Evolutionary conservation across 2,797 vertebrate genomes (phyloP).

Genomic region (Myripristis jacobus): DNA sequence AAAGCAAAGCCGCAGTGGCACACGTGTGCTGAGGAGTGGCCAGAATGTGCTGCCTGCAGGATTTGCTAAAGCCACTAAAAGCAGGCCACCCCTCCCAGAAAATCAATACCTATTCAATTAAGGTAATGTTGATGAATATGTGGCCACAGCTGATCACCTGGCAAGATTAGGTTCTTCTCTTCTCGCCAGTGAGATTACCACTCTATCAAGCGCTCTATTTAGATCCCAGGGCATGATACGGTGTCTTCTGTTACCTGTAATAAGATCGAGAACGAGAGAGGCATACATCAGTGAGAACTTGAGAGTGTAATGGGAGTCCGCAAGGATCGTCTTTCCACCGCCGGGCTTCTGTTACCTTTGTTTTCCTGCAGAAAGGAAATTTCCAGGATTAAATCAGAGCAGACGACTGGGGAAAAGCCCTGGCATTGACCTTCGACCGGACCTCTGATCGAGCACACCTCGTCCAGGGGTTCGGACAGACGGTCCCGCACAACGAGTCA

Average conservation of each 20-base stretch:
- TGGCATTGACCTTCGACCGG: background rate
- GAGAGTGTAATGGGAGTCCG: conserved; percentile 61
- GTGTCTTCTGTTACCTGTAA: conserved; percentile 62
- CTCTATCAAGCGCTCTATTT: conserved; percentile 43
- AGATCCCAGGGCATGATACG: conserved; percentile 30
- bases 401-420: conserved; percentile 12
- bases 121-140: conserved; percentile 50
- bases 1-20: too few species aligned
- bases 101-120: conserved; percentile 65
- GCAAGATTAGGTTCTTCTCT: conserved; percentile 42
- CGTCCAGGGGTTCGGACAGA: background rate
- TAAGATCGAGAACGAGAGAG: conserved; percentile 25
- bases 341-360: conserved; percentile 29
- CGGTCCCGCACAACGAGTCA: background rate
- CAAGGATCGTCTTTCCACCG: conserved; percentile 46
- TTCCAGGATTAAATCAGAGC: conserved; percentile 29
- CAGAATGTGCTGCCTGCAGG: background rate
- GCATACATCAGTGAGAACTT: conserved; percentile 54
- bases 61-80: conserved; percentile 9
- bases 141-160: conserved; percentile 33
- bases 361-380: conserved; percentile 16
- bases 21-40: too few species aligned
- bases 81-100: background rate
- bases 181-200: conserved; percentile 17
- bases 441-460: background rate